A percentile compares a stretch with the other conserved stretches of the same genome.
Evolutionary conservation across 2,888 invertebrate species (phyloP).

Genomic region (Lasioglossum lativentre): DNA sequence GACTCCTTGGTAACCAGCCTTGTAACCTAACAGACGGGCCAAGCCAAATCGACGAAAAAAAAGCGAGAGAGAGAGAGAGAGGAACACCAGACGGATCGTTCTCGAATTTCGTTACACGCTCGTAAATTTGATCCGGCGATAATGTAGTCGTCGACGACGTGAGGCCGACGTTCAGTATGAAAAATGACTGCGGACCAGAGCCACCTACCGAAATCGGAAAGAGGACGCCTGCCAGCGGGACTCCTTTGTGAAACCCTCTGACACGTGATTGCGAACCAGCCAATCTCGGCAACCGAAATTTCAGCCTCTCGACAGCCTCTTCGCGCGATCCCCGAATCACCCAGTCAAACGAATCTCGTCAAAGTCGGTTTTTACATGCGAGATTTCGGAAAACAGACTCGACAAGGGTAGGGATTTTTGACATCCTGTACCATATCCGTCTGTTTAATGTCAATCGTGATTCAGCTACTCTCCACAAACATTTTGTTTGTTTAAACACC

Average conservation of each 20-base stretch:
- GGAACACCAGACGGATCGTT: constrained; percentile 16
- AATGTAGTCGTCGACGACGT: constrained; percentile 49
- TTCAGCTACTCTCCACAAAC: background rate
- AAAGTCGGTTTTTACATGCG: background rate
- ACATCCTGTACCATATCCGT: background rate
- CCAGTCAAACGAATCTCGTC: background rate
- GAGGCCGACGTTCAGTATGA: constrained; percentile 26
- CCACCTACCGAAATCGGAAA: constrained; percentile 3
- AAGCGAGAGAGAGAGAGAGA: background rate
- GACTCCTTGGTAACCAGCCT: constrained; percentile 10
- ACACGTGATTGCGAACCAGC: background rate
- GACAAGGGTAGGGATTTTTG: too few relatives aligned
- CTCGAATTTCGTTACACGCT: constrained; percentile 45
- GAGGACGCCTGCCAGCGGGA: background rate
- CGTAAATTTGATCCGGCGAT: constrained; percentile 53
- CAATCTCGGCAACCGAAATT: background rate
- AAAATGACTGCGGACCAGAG: constrained; percentile 16
- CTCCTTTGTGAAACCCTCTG: background rate
- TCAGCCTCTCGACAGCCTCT: background rate
- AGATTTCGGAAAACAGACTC: background rate
- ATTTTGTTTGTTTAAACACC: background rate
- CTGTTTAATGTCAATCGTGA: background rate
- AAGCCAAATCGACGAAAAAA: constrained; percentile 18
- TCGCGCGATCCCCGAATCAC: background rate
- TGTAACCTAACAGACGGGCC: constrained; percentile 20